phyloP scores from a whole-genome alignment of 2,888 invertebrate species.

The Tethea ocularis region DNA sequence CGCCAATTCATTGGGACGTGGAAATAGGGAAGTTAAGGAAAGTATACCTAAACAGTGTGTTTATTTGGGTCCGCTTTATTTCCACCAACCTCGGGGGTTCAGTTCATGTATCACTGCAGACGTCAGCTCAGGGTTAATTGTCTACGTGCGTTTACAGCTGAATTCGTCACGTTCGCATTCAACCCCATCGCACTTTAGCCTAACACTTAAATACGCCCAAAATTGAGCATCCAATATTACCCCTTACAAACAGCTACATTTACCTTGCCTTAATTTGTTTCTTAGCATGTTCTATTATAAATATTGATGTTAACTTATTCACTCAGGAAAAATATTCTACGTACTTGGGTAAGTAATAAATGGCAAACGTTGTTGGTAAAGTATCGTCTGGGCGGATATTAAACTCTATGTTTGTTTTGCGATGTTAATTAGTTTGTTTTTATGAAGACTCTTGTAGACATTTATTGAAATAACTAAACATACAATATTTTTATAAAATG shows the following conservation, averaged over 20 bases:
- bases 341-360: slow-evolving; percentile 44
- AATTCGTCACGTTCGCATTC: slow-evolving; percentile 67
- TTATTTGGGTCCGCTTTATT: slow-evolving; percentile 62
- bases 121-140: slow-evolving; percentile 73
- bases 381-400: slow-evolving; percentile 50
- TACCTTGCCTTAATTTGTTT: not conserved
- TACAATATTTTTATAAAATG: not conserved
- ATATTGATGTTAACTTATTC: slow-evolving; percentile 3
- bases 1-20: slow-evolving; percentile 15
- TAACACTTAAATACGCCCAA: slow-evolving; percentile 44
- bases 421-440: slow-evolving; percentile 46
- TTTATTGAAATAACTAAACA: slow-evolving; percentile 8
- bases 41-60: slow-evolving; percentile 56
- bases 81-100: slow-evolving; percentile 51
- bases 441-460: slow-evolving; percentile 25
- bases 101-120: slow-evolving; percentile 70
- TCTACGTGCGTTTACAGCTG: slow-evolving; percentile 75
- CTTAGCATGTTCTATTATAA: not conserved
- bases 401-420: slow-evolving; percentile 49
- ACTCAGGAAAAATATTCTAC: slow-evolving; percentile 21
- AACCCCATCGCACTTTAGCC: slow-evolving; percentile 36
- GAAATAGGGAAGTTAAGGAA: slow-evolving; percentile 46
- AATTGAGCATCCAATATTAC: slow-evolving; percentile 33
- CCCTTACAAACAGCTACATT: not conserved
- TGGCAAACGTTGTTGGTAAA: slow-evolving; percentile 45